A percentile compares a stretch with the other conserved stretches of the same genome.
phyloP scores from a whole-genome alignment of 2,797 vertebrate species.

The Protosalanx chinensis region DNA sequence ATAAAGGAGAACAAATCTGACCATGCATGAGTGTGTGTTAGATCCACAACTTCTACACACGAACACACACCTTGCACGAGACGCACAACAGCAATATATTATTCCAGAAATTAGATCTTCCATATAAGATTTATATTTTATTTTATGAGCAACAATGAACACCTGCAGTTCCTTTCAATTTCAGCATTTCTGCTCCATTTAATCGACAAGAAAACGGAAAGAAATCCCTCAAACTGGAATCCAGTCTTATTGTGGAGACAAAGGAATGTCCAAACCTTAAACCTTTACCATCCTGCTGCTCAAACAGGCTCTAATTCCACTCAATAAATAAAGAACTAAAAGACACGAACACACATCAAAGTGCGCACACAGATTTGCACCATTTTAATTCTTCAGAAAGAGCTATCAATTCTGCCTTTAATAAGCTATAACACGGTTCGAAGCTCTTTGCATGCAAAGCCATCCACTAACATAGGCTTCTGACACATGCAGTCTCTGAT shows the following conservation, averaged over 20 bases:
- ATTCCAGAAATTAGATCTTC: slow-evolving; percentile 19
- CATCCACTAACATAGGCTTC: slow-evolving; percentile 22
- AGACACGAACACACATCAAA: slow-evolving; percentile 10
- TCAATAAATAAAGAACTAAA: slow-evolving; percentile 37
- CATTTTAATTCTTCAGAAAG: slow-evolving; percentile 35
- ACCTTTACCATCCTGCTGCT: slow-evolving; percentile 62
- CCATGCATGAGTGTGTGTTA: neutral
- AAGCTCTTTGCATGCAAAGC: slow-evolving; percentile 37
- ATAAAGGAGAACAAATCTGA: slow-evolving; percentile 2
- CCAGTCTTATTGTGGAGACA: slow-evolving; percentile 58
- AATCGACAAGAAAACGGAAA: slow-evolving; percentile 40
- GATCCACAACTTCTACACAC: slow-evolving; percentile 50
- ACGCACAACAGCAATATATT: slow-evolving; percentile 47
- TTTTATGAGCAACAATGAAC: slow-evolving; percentile 50
- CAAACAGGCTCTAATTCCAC: slow-evolving; percentile 32
- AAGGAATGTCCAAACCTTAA: slow-evolving; percentile 69
- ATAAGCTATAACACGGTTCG: slow-evolving; percentile 42
- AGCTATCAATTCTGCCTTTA: slow-evolving; percentile 52
- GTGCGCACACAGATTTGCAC: slow-evolving; percentile 45
- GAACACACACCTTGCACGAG: slow-evolving; percentile 46
- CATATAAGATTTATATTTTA: neutral
- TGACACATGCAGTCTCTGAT: slow-evolving; percentile 40
- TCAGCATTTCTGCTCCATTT: slow-evolving; percentile 31
- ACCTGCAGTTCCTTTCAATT: slow-evolving; percentile 54
- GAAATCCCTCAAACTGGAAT: slow-evolving; percentile 45